Percentiles rank a stretch among this genome's conserved stretches.
Conservation (phyloP, 2,113 vertebrate species). For the Phylloscopus trochiloides region DNA sequence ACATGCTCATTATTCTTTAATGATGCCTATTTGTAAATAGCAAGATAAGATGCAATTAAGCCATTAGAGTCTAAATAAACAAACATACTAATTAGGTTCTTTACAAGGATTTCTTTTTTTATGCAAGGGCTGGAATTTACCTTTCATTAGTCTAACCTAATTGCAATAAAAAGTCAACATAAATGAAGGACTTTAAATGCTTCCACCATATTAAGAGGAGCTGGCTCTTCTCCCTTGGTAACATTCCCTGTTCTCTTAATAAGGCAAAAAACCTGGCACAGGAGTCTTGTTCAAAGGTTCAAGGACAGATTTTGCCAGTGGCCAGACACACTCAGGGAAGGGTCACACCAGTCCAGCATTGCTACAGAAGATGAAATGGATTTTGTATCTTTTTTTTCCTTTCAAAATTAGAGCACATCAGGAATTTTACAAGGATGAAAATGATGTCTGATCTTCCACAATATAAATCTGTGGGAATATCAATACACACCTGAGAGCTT, state of each 20-base stretch:
- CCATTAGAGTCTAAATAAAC: conserved; percentile 79
- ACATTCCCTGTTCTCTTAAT: background rate
- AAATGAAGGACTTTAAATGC: conserved; percentile 66
- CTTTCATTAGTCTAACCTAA: conserved; percentile 83
- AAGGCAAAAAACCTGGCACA: background rate
- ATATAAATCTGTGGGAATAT: background rate
- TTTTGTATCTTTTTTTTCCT: background rate
- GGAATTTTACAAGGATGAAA: background rate
- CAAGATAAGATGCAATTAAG: conserved; percentile 82
- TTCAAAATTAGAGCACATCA: background rate
- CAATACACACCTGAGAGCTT: background rate
- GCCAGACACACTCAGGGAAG: background rate
- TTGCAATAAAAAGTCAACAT: conserved; percentile 74
- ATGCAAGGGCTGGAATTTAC: conserved; percentile 77
- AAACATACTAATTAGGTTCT: conserved; percentile 77
- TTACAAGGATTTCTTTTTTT: conserved; percentile 64
- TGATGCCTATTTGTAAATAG: conserved; percentile 83
- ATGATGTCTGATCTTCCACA: background rate
- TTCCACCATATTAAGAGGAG: background rate
- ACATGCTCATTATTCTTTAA: conserved; percentile 73
- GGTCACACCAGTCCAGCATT: background rate
- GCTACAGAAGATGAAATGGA: background rate
- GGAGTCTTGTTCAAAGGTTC: background rate
- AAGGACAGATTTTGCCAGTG: background rate
- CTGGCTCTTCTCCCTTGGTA: background rate